A percentile compares a stretch with the other conserved stretches of the same genome.
Conservation (phyloP, 2,113 vertebrate genomes). For the Upupa epops region DNA sequence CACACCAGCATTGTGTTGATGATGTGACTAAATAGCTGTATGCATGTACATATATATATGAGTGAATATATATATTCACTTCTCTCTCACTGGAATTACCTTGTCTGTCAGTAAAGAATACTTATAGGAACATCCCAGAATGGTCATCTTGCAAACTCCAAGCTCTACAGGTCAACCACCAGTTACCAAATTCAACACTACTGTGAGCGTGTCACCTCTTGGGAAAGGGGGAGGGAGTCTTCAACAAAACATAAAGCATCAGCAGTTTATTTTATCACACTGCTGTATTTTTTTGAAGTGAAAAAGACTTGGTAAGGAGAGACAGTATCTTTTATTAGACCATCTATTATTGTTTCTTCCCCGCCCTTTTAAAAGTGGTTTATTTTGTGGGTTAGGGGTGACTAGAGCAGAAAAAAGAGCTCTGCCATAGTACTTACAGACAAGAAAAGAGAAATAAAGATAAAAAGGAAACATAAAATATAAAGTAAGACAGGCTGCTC, state of each 20-base stretch:
- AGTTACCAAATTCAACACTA: background rate
- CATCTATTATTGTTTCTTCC: slow-evolving; percentile 38
- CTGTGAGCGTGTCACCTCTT: background rate
- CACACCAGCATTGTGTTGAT: background rate
- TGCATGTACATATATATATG: background rate
- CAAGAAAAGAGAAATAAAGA: background rate
- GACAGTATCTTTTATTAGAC: slow-evolving; percentile 47
- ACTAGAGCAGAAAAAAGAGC: slow-evolving; percentile 21
- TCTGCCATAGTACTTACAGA: background rate
- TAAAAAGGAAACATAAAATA: slow-evolving; percentile 28
- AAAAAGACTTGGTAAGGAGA: slow-evolving; percentile 18
- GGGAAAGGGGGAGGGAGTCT: background rate
- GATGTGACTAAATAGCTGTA: background rate
- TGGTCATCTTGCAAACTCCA: background rate
- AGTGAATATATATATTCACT: background rate
- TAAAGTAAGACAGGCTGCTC: background rate
- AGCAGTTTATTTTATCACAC: slow-evolving; percentile 53
- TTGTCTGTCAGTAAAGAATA: background rate
- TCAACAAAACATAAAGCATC: slow-evolving; percentile 38
- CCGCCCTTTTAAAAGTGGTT: slow-evolving; percentile 34
- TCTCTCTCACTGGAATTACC: background rate
- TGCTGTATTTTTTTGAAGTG: slow-evolving; percentile 32
- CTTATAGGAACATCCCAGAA: background rate
- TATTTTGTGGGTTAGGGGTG: slow-evolving; percentile 43
- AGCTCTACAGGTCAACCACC: slow-evolving; percentile 28